These are phyloP conservation scores for Willisornis vidua DNA, from an alignment of 2,113 vertebrate species.

Conservation along the genomic window DNA sequence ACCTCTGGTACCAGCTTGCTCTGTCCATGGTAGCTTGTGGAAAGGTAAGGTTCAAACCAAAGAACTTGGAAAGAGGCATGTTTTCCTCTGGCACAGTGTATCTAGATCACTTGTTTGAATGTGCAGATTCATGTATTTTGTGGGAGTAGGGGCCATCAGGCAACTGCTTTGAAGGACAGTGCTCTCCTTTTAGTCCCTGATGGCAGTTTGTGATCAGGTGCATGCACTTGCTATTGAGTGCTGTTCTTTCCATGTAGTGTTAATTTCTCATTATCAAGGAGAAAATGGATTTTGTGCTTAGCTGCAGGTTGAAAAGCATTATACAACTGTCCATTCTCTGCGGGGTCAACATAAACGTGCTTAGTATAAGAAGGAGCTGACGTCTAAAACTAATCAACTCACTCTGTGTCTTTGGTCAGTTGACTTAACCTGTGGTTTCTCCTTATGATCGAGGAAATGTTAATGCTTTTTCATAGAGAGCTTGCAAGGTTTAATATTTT, in stretches of 20 bases:
- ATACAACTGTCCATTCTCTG: not conserved
- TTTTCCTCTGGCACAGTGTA: not conserved
- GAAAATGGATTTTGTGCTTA: not conserved
- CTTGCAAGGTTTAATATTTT: not conserved
- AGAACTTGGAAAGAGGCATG: not conserved
- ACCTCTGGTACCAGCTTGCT: slow-evolving; percentile 97
- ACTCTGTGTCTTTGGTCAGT: not conserved
- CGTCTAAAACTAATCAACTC: not conserved
- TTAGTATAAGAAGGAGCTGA: not conserved
- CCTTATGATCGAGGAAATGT: not conserved
- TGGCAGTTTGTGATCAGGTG: not conserved
- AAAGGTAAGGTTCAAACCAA: slow-evolving; percentile 84
- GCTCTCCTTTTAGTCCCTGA: not conserved
- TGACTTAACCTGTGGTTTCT: not conserved
- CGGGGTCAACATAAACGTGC: not conserved
- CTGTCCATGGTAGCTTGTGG: slow-evolving; percentile 94
- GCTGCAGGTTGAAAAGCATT: not conserved
- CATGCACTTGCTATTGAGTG: not conserved
- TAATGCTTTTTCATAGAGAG: not conserved
- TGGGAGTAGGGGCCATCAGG: not conserved
- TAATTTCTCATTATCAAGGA: not conserved
- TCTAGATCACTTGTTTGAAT: not conserved
- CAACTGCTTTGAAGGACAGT: not conserved
- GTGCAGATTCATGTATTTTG: not conserved
- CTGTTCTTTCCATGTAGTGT: not conserved